Percentiles rank a stretch among this genome's conserved stretches.
Conservation (phyloP, 2,888 invertebrate genomes). For the Chloromyia formosa region DNA sequence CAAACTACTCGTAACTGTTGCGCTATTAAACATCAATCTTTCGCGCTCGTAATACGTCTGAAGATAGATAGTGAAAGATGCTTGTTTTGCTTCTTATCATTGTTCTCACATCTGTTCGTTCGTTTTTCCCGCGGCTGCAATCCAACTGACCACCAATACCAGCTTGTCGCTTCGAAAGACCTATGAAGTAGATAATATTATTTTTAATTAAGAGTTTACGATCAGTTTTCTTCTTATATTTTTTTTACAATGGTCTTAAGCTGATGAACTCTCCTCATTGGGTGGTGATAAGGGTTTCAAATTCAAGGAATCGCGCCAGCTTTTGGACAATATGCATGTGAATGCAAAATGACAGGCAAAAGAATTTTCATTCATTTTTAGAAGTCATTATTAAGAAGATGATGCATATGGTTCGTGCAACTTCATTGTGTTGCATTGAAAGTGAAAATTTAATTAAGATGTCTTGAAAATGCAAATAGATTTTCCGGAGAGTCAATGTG, state of each 20-base stretch:
- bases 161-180: not conserved
- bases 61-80: conserved; percentile 15
- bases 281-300: not conserved
- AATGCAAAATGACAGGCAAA: too few relatives aligned
- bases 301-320: not conserved
- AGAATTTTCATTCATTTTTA: too few relatives aligned
- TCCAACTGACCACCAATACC: conserved; percentile 8
- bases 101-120: conserved; percentile 32
- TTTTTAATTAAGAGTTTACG: conserved; percentile 20
- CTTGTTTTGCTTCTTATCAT: conserved; percentile 26
- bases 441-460: too few relatives aligned
- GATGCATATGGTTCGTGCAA: too few relatives aligned
- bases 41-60: conserved; percentile 19
- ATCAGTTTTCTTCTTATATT: not conserved
- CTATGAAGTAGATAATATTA: not conserved
- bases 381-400: too few relatives aligned
- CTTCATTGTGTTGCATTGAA: too few relatives aligned
- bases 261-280: not conserved
- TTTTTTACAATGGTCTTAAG: not conserved
- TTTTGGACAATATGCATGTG: too few relatives aligned
- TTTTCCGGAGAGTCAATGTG: too few relatives aligned
- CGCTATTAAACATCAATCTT: conserved; percentile 31
- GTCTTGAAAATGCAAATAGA: too few relatives aligned
- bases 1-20: conserved; percentile 11
- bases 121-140: not conserved